Base-by-base conservation (phyloP, 2,888 invertebrate genomes). In the Baronia brevicornis region DNA sequence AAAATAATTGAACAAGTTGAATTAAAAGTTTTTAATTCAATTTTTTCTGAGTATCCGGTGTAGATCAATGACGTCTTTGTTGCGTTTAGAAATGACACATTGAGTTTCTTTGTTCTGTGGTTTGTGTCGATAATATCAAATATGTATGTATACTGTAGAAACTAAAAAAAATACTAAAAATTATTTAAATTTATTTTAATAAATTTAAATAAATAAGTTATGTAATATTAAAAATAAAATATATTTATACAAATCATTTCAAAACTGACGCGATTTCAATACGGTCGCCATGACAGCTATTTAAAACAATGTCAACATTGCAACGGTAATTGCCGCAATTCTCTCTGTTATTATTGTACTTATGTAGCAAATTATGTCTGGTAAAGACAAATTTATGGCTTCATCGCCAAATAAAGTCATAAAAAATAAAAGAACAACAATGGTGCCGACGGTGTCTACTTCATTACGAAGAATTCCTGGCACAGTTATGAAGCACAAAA, bases 241-340 rank as follows among this genome's bases (percentile, higher is more conserved):
- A 9, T 36, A 21, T 14, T 35, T 38, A 39, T 17, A 4, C 3
- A 5, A 17, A 36, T 55, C n/a, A n/a, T 68, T 61, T 47, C 33
- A 60, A 69, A 70, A 64, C 62, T 36, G 59, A 50, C 48, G 46
- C 43, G 53, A 40, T 31, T 11, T 8, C 23, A 9, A 12, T 5
- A 7, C 1, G 23, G 69, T 74, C 64, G 56, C 62, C 60, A 74
- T 72, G 72, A 63, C 71, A 68, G 41, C 52, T 18, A 43, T 60
- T 68, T 49, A 51, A 67, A 60, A 41, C 51, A 53, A 51, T 40
- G 66, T 64, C 61, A 64, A 48, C 25, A 13, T 23, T 10, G 3
- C 23, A 41, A 44, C 44, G 37, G 31, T 8, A 18, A 20, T 24
- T 23, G 12, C 23, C 24, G 26, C 24, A 22, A 33, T 19, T 8